phyloP scores from a whole-genome alignment of 2,888 invertebrate genomes.

The Aromia moschata region DNA sequence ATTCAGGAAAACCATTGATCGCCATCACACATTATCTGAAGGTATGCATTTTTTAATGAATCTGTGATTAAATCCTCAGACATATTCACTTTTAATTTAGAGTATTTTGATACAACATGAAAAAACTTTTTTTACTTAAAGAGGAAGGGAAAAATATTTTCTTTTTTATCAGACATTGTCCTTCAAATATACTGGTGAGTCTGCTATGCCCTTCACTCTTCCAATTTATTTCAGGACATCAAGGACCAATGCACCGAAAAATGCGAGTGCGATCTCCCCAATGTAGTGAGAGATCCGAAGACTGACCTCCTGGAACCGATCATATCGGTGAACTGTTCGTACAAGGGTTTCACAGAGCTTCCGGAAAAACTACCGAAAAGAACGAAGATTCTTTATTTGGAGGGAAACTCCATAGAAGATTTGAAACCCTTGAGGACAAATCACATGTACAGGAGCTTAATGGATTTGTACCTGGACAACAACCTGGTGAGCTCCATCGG shows the following conservation, averaged over 20 bases:
- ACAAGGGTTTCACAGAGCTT: conserved; percentile 66
- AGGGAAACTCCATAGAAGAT: conserved; percentile 72
- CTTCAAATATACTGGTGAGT: neutral
- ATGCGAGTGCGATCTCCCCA: conserved; percentile 72
- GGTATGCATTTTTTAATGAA: too few relatives aligned
- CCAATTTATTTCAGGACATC: conserved; percentile 45
- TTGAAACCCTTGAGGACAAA: conserved; percentile 72
- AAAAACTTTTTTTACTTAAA: too few relatives aligned
- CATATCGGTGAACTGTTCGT: conserved; percentile 75
- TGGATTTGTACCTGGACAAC: conserved; percentile 80
- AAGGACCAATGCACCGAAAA: conserved; percentile 68
- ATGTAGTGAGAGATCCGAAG: conserved; percentile 68
- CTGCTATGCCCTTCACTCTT: neutral
- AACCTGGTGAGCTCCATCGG: conserved; percentile 75
- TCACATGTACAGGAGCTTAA: conserved; percentile 70
- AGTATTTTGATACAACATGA: neutral
- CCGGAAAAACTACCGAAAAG: conserved; percentile 72
- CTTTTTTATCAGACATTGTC: neutral
- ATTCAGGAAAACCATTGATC: conserved; percentile 71
- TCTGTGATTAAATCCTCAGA: too few relatives aligned
- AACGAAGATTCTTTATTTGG: conserved; percentile 72
- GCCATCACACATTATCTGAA: conserved; percentile 72
- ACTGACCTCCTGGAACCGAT: conserved; percentile 64
- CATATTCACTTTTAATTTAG: neutral
- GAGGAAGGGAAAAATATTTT: neutral